Evolutionary conservation across 1,140 invertebrate species (phyloP).

Genomic region (Eurosta solidaginis): DNA sequence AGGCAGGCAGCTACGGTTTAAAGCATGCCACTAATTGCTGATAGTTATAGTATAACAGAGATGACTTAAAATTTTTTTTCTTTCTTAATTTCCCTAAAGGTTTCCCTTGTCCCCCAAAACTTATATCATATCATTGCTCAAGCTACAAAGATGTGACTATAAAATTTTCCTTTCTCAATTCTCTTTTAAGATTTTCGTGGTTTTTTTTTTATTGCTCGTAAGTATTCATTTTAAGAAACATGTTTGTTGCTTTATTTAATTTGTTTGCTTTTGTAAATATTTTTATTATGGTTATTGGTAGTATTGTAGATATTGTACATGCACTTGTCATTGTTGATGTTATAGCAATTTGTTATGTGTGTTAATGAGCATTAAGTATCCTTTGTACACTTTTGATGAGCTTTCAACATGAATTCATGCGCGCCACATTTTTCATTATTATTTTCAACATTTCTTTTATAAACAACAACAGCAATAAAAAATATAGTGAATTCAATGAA

Average conservation of each 20-base stretch:
- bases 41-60: too few relatives aligned
- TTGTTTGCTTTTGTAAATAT: not conserved
- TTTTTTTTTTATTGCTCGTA: too few relatives aligned
- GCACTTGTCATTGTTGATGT: not conserved
- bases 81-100: too few relatives aligned
- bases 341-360: not conserved
- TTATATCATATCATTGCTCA: too few relatives aligned
- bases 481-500: not conserved
- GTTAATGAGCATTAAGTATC: slow-evolving; percentile 15
- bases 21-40: too few relatives aligned
- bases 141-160: too few relatives aligned
- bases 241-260: not conserved
- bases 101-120: too few relatives aligned
- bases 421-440: not conserved
- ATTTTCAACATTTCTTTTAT: not conserved
- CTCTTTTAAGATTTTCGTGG: too few relatives aligned
- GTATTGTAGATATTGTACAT: not conserved
- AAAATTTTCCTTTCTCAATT: too few relatives aligned
- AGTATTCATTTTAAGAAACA: too few relatives aligned
- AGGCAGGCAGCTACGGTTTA: too few relatives aligned
- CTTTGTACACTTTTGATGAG: slow-evolving; percentile 2
- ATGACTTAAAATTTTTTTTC: too few relatives aligned
- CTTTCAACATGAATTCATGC: not conserved
- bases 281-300: not conserved
- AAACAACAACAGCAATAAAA: not conserved